Percentiles rank a stretch among this genome's conserved stretches.
These are phyloP conservation scores for Eupleurogrammus muticus DNA, from an alignment of 2,797 vertebrate genomes.

Conservation along the genomic window DNA sequence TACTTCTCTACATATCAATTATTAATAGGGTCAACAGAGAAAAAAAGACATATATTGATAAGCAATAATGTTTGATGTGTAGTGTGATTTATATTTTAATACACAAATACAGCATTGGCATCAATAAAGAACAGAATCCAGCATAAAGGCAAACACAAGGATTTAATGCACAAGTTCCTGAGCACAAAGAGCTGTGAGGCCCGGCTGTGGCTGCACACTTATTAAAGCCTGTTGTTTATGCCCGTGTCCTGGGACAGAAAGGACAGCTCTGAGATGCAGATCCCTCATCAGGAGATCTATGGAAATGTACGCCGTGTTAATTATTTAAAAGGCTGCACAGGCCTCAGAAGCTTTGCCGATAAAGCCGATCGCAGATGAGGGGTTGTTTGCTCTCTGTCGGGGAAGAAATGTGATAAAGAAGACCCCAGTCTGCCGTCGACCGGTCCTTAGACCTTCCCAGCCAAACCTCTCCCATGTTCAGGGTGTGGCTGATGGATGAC, in stretches of 20 bases:
- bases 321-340: constrained; percentile 73
- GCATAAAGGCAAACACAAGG: not conserved
- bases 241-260: constrained; percentile 23
- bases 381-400: constrained; percentile 60
- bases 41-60: no score
- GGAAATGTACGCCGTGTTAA: constrained; percentile 73
- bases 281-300: constrained; percentile 67
- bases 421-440: constrained; percentile 26
- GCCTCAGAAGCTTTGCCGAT: constrained; percentile 62
- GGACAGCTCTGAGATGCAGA: constrained; percentile 55
- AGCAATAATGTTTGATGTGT: no score
- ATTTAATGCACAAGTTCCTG: not conserved
- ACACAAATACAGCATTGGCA: no score
- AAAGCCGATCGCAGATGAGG: constrained; percentile 64
- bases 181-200: not conserved
- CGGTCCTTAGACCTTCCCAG: constrained; percentile 16
- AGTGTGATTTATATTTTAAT: no score
- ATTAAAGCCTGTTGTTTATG: constrained; percentile 39
- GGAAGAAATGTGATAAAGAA: constrained; percentile 50
- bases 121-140: no score
- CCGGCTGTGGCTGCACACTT: constrained; percentile 14
- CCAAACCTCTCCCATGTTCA: constrained; percentile 36
- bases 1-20: not conserved
- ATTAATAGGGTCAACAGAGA: no score
- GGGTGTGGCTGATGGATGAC: constrained; percentile 74